Conservation (phyloP, 37 sponge, comb jelly and placozoan genomes). For the Tethya wilhelma region DNA sequence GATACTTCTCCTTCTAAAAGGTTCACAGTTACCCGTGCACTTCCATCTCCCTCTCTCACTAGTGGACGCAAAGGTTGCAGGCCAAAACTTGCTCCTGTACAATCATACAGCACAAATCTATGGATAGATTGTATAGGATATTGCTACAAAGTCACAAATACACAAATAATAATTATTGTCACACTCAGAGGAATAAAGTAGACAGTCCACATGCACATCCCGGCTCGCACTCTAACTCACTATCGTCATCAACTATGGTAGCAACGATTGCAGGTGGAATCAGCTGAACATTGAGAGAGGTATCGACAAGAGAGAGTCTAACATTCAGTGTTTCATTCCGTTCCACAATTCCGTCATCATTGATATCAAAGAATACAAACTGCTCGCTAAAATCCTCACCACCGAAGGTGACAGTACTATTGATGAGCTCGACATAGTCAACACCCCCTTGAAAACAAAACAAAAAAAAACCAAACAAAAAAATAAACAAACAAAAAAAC, state of each 20-base stretch:
- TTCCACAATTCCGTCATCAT: not conserved
- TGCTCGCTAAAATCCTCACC: not conserved
- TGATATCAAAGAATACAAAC: not conserved
- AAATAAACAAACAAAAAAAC: no score
- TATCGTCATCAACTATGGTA: not conserved
- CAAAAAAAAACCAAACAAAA: no score
- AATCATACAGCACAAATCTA: not conserved
- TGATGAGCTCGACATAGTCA: not conserved
- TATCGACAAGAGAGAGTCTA: not conserved
- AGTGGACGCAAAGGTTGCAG: not conserved
- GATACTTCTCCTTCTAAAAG: not conserved
- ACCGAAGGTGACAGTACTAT: not conserved
- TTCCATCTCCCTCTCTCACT: conserved; percentile 17
- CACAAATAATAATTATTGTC: not conserved
- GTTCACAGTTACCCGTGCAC: conserved; percentile 1
- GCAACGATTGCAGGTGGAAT: not conserved
- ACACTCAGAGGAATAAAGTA: not conserved
- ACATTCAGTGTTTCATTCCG: not conserved
- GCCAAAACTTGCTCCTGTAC: not conserved
- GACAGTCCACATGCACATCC: not conserved
- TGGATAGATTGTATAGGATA: not conserved
- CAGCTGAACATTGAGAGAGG: not conserved
- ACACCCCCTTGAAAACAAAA: not conserved
- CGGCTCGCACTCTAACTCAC: not conserved
- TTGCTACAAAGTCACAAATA: no score